Conservation (phyloP, 2,113 vertebrate species). For the Nansenia antarctica region DNA sequence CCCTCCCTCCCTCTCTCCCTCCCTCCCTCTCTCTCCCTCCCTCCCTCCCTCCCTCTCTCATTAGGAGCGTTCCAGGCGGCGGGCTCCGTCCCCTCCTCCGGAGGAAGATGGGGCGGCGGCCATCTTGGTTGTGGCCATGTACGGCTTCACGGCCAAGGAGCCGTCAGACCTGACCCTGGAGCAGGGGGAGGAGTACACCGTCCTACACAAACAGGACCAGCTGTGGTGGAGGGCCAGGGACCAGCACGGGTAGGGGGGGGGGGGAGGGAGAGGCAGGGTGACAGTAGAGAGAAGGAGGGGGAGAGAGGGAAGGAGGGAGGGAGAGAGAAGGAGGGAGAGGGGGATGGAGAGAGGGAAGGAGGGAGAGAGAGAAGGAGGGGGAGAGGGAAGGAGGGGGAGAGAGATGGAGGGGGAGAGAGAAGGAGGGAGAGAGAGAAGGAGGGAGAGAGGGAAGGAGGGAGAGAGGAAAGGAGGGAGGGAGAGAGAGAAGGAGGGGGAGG, state of each 20-base stretch:
- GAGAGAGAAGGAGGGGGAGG: too few relatives aligned
- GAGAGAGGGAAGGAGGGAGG: not conserved
- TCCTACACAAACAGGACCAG: slow-evolving; percentile 82
- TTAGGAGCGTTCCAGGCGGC: slow-evolving; percentile 66
- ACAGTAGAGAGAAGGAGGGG: not conserved
- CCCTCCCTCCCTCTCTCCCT: not conserved
- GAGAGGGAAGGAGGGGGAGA: too few relatives aligned
- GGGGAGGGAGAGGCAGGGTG: not conserved
- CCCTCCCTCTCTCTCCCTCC: not conserved
- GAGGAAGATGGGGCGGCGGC: slow-evolving; percentile 50
- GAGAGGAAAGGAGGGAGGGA: too few relatives aligned
- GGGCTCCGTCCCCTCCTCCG: slow-evolving; percentile 71
- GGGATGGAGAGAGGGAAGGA: slow-evolving; percentile 78
- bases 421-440: too few relatives aligned
- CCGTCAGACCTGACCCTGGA: slow-evolving; percentile 64
- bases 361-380: too few relatives aligned
- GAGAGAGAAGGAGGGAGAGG: slow-evolving; percentile 84
- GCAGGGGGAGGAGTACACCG: slow-evolving; percentile 81
- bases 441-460: too few relatives aligned
- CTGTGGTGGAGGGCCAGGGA: slow-evolving; percentile 91
- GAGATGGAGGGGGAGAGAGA: too few relatives aligned
- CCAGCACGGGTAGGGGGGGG: slow-evolving; percentile 70
- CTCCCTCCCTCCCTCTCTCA: slow-evolving; percentile 5
- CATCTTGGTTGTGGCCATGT: slow-evolving; percentile 80
- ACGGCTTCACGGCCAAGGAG: slow-evolving; percentile 82